These are phyloP conservation scores for Plotosus lineatus DNA, from an alignment of 2,113 vertebrate species.

Conservation along the genomic window DNA sequence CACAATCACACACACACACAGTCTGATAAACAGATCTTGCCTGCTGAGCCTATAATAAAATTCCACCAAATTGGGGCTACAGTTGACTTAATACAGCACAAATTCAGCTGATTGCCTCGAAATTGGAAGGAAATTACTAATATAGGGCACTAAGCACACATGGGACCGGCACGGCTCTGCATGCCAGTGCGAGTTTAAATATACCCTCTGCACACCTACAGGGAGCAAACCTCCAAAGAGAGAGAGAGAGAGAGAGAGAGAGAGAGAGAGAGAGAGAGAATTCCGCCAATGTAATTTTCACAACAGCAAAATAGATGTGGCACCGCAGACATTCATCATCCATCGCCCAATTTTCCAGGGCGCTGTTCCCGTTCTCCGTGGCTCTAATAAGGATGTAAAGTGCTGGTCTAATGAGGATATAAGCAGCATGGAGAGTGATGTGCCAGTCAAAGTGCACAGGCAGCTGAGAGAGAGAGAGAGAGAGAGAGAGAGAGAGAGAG, in stretches of 20 bases:
- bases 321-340: slow-evolving; percentile 46
- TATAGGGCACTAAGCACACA: slow-evolving; percentile 38
- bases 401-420: slow-evolving; percentile 46
- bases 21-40: neutral
- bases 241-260: neutral
- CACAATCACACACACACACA: slow-evolving; percentile 24
- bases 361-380: slow-evolving; percentile 5
- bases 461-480: neutral
- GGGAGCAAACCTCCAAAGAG: slow-evolving; percentile 16
- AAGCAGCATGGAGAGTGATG: slow-evolving; percentile 37
- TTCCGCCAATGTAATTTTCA: slow-evolving; percentile 44
- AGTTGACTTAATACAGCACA: slow-evolving; percentile 42
- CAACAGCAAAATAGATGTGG: slow-evolving; percentile 46
- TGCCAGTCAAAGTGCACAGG: slow-evolving; percentile 34
- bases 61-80: slow-evolving; percentile 22
- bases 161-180: slow-evolving; percentile 37
- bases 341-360: slow-evolving; percentile 38
- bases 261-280: neutral
- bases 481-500: too few relatives aligned
- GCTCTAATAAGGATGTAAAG: slow-evolving; percentile 36
- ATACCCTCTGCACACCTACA: slow-evolving; percentile 21
- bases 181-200: slow-evolving; percentile 33
- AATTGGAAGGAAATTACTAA: slow-evolving; percentile 47
- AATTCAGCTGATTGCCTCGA: slow-evolving; percentile 37
- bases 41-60: neutral